Evolutionary conservation across 2,113 vertebrate genomes (phyloP).

Genomic region (Otolemur garnettii): DNA sequence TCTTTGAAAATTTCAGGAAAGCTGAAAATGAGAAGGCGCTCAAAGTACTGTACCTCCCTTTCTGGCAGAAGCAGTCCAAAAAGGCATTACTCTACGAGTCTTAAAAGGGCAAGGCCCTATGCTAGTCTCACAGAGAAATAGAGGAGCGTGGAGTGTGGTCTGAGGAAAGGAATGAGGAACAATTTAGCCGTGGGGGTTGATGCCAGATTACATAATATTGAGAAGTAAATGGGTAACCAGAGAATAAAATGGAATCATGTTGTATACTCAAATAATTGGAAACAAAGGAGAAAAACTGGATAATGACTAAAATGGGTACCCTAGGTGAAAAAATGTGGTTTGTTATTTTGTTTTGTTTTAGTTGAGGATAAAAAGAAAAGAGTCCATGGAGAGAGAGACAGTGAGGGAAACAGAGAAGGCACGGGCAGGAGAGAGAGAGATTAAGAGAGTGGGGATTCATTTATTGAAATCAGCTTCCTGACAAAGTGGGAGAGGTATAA

Average conservation of each 20-base stretch:
- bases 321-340: background rate
- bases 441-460: background rate
- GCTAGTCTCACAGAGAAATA: background rate
- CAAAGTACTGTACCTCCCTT: background rate
- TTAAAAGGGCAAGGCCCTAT: background rate
- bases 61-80: background rate
- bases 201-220: background rate
- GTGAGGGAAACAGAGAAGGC: background rate
- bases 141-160: background rate
- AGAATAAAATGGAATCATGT: background rate
- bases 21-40: no score
- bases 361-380: background rate
- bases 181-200: background rate
- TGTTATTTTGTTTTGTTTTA: background rate
- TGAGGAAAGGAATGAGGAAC: background rate
- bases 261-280: background rate
- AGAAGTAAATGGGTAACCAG: background rate
- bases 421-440: background rate
- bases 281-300: background rate
- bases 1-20: background rate
- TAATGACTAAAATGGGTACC: background rate
- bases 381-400: background rate
- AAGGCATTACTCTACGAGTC: background rate
- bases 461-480: background rate
- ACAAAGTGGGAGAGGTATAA: background rate